phyloP scores from a whole-genome alignment of 2,888 invertebrate genomes.

The Stenichneumon culpator region DNA sequence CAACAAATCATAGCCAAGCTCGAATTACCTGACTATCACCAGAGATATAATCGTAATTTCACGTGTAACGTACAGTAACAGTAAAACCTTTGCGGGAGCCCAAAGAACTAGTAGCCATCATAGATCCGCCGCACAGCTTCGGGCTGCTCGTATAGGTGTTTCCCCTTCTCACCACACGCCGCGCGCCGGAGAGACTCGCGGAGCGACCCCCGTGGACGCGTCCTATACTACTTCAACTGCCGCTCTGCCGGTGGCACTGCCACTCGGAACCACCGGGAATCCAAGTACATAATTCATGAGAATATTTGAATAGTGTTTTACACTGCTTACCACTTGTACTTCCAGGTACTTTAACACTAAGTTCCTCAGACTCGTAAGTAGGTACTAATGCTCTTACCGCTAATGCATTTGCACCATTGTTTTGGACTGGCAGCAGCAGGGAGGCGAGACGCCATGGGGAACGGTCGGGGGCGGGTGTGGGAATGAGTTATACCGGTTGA shows the following conservation, averaged over 20 bases:
- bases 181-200: slow-evolving; percentile 33
- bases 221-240: slow-evolving; percentile 3
- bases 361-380: slow-evolving; percentile 71
- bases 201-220: slow-evolving; percentile 16
- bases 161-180: slow-evolving; percentile 46
- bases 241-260: slow-evolving; percentile 32
- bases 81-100: slow-evolving; percentile 45
- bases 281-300: slow-evolving; percentile 75
- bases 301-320: slow-evolving; percentile 77
- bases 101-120: slow-evolving; percentile 23
- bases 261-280: slow-evolving; percentile 43
- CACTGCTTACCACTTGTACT: slow-evolving; percentile 75
- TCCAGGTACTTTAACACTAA: slow-evolving; percentile 70
- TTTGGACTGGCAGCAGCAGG: slow-evolving; percentile 59
- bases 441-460: slow-evolving; percentile 2
- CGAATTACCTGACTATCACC: neutral
- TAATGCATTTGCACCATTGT: slow-evolving; percentile 73
- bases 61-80: slow-evolving; percentile 8
- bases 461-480: neutral
- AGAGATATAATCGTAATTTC: slow-evolving; percentile 25
- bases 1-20: no score
- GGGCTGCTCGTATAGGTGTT: slow-evolving; percentile 35
- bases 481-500: slow-evolving; percentile 35
- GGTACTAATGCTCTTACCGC: slow-evolving; percentile 74
- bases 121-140: neutral